Evolutionary conservation across 37 sponge, comb jelly and placozoan species (phyloP), one percentile per base, ranked within the genome.

Genomic region (Cliona cf. orientalis): DNA sequence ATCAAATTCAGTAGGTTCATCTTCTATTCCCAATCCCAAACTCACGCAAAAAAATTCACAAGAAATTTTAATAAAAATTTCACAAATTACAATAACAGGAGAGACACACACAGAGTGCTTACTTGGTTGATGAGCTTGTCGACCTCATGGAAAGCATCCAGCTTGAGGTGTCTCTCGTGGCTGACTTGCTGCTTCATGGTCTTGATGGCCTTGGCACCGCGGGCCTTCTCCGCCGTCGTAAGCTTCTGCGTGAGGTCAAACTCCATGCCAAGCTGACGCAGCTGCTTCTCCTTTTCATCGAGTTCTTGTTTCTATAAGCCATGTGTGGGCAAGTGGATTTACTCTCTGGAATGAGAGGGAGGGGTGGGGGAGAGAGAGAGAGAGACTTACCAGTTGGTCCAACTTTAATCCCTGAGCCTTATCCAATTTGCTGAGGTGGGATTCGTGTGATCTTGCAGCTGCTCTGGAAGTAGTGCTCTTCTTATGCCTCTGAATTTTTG

Each of bases 101-200:
- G n/a, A n/a, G n/a, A n/a, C n/a, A n/a, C n/a, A n/a, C n/a, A n/a
- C n/a, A n/a, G n/a, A 12, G 38, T 12, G 14, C 61, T 55, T 5
- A 94, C 88, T 77, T 94, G 77, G 11, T 49, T 21, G 5, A 84
- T 59, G 2, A 94, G 91, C 5, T 87, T 82, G 0, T 87, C 92
- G 22, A 91, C 84, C 33, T 87, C 75, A 42, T 90, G 89, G 61
- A 94, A 94, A 28, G 95, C 95, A 64, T 91, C 92, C 26, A 78
- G 4, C 58, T 94, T 94, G n/a, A 94, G 78, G 22, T 23, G 14
- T 36, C 92, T 82, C 79, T 94, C 95, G 25, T 88, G 85, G 22
- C 44, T 19, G 12, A 94, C 73, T 29, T 90, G 88, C 26, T 91
- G 84, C 84, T 75, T 76, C 49, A 87, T 58, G 9, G 66, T 46